A percentile compares a stretch with the other conserved stretches of the same genome.
phyloP scores from a whole-genome alignment of 2,888 invertebrate genomes.

The Baronia brevicornis region DNA sequence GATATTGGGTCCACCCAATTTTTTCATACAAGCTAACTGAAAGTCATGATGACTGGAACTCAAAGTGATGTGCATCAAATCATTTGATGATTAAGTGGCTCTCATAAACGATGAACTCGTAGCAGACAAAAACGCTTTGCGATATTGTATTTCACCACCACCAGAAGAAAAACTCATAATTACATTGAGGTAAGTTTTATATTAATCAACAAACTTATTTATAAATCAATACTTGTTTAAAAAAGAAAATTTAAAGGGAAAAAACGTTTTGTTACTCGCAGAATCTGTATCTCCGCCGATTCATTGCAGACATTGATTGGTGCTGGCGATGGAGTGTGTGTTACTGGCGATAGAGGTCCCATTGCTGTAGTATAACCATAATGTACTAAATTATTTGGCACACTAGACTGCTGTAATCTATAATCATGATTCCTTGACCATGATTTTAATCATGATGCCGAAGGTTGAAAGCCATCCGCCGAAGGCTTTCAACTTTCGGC shows the following conservation, averaged over 20 bases:
- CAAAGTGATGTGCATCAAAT: too few relatives aligned
- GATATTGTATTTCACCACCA: conserved; percentile 12
- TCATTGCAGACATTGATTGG: conserved; percentile 21
- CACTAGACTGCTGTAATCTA: conserved; percentile 19
- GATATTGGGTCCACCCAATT: conserved; percentile 20
- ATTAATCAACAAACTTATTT: conserved; percentile 20
- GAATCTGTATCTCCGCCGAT: conserved; percentile 19
- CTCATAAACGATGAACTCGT: conserved; percentile 12
- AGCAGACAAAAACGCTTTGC: conserved; percentile 12
- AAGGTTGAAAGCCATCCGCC: conserved; percentile 13
- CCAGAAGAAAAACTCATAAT: conserved; percentile 15
- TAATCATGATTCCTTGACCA: conserved; percentile 17
- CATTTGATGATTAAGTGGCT: conserved; percentile 13
- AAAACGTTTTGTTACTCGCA: conserved; percentile 21
- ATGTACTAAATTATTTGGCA: conserved; percentile 20
- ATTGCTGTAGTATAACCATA: conserved; percentile 18
- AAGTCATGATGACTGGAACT: conserved; percentile 9
- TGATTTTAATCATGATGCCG: too few relatives aligned
- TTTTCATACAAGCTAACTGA: conserved; percentile 15
- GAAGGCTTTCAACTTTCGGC: too few relatives aligned
- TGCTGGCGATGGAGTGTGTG: conserved; percentile 22
- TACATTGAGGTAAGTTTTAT: conserved; percentile 17
- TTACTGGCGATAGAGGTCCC: too few relatives aligned
- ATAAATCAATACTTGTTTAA: conserved; percentile 20
- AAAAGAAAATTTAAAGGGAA: too few relatives aligned